Percentiles rank a stretch among this genome's conserved stretches.
These are phyloP conservation scores for Nasonovia ribisnigri DNA, from an alignment of 2,888 invertebrate genomes.

Conservation along the genomic window DNA sequence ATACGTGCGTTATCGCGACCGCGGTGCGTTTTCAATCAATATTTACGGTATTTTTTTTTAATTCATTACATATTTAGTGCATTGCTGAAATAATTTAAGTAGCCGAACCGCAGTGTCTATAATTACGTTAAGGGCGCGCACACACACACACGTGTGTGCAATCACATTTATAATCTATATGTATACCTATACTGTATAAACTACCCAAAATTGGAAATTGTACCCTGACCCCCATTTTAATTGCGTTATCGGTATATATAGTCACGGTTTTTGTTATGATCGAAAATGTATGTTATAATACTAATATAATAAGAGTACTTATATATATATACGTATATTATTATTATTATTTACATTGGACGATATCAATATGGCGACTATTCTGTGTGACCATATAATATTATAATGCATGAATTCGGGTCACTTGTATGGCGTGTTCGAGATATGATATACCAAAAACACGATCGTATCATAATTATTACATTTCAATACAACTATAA, in stretches of 20 bases:
- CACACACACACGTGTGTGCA: not conserved
- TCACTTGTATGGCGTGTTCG: not conserved
- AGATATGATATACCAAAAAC: not conserved
- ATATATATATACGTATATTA: not conserved
- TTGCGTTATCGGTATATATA: not conserved
- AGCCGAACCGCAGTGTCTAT: not conserved
- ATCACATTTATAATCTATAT: not conserved
- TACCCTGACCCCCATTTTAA: not conserved
- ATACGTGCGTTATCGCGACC: not conserved
- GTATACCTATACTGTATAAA: not conserved
- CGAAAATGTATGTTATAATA: not conserved
- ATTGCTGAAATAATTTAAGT: not conserved
- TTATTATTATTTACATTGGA: not conserved
- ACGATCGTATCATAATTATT: not conserved
- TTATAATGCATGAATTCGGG: not conserved
- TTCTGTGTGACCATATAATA: not conserved
- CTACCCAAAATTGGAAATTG: not conserved
- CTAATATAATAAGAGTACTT: not conserved
- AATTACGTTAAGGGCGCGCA: not conserved
- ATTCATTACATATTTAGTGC: conserved; percentile 5
- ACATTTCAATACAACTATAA: not conserved
- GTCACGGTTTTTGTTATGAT: not conserved
- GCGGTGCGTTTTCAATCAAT: not conserved
- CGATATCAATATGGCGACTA: not conserved
- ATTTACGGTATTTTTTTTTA: not conserved